Conservation (phyloP, 1,140 invertebrate species). For the Temnothorax nylanderi region DNA sequence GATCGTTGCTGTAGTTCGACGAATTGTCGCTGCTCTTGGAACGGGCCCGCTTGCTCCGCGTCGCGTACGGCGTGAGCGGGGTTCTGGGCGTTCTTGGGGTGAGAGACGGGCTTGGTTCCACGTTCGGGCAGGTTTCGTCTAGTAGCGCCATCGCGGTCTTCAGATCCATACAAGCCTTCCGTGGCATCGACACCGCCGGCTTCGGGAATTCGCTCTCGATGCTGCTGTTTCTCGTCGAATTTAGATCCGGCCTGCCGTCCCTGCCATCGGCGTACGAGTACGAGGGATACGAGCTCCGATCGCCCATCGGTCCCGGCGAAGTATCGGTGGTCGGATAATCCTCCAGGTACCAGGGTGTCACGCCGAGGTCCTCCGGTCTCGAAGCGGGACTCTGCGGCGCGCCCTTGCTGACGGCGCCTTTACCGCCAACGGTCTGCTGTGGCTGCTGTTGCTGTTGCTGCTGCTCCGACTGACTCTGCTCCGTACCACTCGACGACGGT, state of each 20-base stretch:
- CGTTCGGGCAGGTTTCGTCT: conserved; percentile 84
- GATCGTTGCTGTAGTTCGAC: conserved; percentile 82
- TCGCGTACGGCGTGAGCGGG: conserved; percentile 78
- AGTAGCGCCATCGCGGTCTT: conserved; percentile 82
- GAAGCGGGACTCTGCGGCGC: conserved; percentile 69
- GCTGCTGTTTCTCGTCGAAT: conserved; percentile 81
- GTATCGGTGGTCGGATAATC: conserved; percentile 61
- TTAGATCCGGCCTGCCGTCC: conserved; percentile 66
- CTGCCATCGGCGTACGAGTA: conserved; percentile 64
- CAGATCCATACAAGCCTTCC: conserved; percentile 83
- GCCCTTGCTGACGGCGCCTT: conserved; percentile 68
- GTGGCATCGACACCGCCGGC: conserved; percentile 44
- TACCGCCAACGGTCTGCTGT: conserved; percentile 52
- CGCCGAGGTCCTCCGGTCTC: conserved; percentile 80
- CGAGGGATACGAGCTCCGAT: conserved; percentile 81
- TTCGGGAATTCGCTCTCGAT: conserved; percentile 76
- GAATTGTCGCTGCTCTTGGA: conserved; percentile 85
- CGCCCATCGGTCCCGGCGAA: conserved; percentile 61
- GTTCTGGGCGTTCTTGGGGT: conserved; percentile 82
- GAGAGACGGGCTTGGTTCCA: conserved; percentile 79
- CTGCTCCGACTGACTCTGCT: conserved; percentile 35
- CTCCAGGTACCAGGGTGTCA: conserved; percentile 80
- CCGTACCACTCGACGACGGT: conserved; percentile 19
- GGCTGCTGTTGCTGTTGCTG: conserved; percentile 42
- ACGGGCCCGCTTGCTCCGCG: conserved; percentile 78